Evolutionary conservation across 2,888 invertebrate genomes (phyloP).

Genomic region (Hofmannophila pseudospretella): DNA sequence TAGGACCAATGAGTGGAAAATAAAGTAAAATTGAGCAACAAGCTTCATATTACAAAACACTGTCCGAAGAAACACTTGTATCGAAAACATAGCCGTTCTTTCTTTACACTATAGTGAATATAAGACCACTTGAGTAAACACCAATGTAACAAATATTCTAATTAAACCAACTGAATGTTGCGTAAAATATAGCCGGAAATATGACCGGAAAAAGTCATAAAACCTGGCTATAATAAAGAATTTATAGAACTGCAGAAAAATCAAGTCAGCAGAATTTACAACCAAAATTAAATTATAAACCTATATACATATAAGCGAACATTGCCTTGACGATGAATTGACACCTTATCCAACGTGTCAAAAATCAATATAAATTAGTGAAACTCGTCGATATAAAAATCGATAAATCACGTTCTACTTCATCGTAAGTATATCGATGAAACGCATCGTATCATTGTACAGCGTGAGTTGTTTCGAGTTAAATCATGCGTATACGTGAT

Average conservation of each 20-base stretch:
- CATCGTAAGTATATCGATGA: constrained; percentile 4
- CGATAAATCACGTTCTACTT: constrained; percentile 10
- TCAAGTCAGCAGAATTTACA: too few species aligned
- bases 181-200: constrained; percentile 9
- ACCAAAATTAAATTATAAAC: too few species aligned
- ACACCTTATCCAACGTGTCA: neutral
- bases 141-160: constrained; percentile 9
- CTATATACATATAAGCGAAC: too few species aligned
- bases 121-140: constrained; percentile 10
- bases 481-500: constrained; percentile 24
- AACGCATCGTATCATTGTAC: neutral
- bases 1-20: neutral
- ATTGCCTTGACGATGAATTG: too few species aligned
- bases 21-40: neutral
- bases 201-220: too few species aligned
- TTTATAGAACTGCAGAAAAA: too few species aligned
- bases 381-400: constrained; percentile 5
- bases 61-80: neutral
- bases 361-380: constrained; percentile 11
- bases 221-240: too few species aligned
- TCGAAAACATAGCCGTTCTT: neutral
- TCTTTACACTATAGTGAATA: neutral
- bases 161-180: constrained; percentile 1
- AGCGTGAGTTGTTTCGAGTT: constrained; percentile 18
- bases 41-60: neutral